Evolutionary conservation across 2,888 invertebrate genomes (phyloP).

Genomic region (Standfussiana lucernea): DNA sequence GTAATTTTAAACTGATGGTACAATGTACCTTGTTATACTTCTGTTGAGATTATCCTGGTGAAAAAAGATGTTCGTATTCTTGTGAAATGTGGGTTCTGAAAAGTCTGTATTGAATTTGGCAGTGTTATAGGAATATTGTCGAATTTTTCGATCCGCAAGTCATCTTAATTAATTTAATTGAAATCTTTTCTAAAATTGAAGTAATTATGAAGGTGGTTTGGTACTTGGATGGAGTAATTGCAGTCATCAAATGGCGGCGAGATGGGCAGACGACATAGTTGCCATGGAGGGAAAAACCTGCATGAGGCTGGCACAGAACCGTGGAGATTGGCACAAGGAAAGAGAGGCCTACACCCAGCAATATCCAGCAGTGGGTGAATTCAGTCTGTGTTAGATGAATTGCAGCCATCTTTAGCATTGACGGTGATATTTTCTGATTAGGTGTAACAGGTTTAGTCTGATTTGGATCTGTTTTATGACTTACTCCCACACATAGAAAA

Average conservation of each 20-base stretch:
- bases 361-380: too few species aligned
- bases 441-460: too few species aligned
- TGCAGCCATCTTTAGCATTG: too few species aligned
- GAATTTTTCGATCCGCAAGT: conserved; percentile 45
- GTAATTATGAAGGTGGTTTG: conserved; percentile 10
- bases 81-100: background rate
- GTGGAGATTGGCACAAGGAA: too few species aligned
- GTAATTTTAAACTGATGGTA: conserved; percentile 59
- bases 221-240: background rate
- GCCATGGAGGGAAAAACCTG: too few species aligned
- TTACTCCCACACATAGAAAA: background rate
- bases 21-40: conserved; percentile 49
- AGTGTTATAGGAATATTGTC: conserved; percentile 33
- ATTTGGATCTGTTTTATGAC: background rate
- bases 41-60: conserved; percentile 14
- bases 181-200: conserved; percentile 21
- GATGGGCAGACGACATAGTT: too few species aligned
- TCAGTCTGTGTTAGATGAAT: too few species aligned
- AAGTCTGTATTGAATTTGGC: conserved; percentile 30
- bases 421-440: too few species aligned
- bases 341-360: too few species aligned
- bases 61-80: conserved; percentile 15
- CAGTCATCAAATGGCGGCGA: too few species aligned
- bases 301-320: too few species aligned
- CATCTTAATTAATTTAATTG: conserved; percentile 60